Conservation (phyloP, 2,797 vertebrate species). For the Protosalanx chinensis region DNA sequence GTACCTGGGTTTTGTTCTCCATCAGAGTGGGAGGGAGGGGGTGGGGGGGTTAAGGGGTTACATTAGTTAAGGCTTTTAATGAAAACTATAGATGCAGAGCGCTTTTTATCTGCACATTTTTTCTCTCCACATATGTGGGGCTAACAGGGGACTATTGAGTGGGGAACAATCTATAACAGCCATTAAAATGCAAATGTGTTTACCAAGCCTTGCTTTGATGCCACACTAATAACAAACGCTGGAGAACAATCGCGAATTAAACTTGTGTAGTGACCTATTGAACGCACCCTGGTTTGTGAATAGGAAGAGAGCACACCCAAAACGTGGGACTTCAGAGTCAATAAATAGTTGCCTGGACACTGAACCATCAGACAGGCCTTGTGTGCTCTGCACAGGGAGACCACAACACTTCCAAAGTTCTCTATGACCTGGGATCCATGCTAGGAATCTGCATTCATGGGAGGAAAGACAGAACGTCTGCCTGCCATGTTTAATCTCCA, state of each 20-base stretch:
- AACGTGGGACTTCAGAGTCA: conserved; percentile 58
- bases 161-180: conserved; percentile 66
- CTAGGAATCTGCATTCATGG: conserved; percentile 37
- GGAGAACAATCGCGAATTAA: conserved; percentile 67
- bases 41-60: too few species aligned
- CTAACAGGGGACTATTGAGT: conserved; percentile 51
- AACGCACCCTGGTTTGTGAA: conserved; percentile 46
- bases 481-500: not conserved
- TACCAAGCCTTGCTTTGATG: conserved; percentile 63
- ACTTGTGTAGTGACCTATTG: conserved; percentile 61
- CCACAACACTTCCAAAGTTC: too few species aligned
- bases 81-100: conserved; percentile 26
- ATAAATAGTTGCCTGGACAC: conserved; percentile 50
- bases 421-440: conserved; percentile 30
- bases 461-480: conserved; percentile 26
- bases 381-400: too few species aligned
- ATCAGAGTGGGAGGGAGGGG: too few species aligned
- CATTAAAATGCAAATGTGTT: conserved; percentile 75
- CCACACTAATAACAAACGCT: conserved; percentile 64
- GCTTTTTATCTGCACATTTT: conserved; percentile 8
- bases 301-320: conserved; percentile 64
- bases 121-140: conserved; percentile 20
- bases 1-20: not conserved
- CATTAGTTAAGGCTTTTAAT: conserved; percentile 30
- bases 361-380: conserved; percentile 20